A percentile compares a stretch with the other conserved stretches of the same genome.
phyloP scores from a whole-genome alignment of 2,888 invertebrate genomes.

The Phalera bucephala region DNA sequence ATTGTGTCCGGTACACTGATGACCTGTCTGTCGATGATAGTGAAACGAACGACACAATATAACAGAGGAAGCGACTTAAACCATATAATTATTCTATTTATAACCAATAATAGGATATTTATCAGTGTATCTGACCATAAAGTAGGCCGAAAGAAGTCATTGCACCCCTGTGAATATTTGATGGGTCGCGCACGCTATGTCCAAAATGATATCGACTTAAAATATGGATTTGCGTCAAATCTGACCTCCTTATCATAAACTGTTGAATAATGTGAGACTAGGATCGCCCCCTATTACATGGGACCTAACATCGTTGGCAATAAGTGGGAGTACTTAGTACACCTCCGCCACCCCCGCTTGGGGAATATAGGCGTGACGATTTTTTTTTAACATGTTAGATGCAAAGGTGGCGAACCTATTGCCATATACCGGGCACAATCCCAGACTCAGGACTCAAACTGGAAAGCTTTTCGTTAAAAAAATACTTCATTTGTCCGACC shows the following conservation, averaged over 20 bases:
- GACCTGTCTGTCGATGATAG: background rate
- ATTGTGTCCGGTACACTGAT: too few relatives aligned
- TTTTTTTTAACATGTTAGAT: too few relatives aligned
- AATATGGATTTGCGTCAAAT: slow-evolving; percentile 4
- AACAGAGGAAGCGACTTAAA: slow-evolving; percentile 8
- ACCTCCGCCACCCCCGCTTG: too few relatives aligned
- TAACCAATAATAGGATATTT: slow-evolving; percentile 35
- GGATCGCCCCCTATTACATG: too few relatives aligned
- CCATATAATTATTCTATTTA: slow-evolving; percentile 30
- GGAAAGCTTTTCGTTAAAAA: too few relatives aligned
- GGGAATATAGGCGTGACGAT: too few relatives aligned
- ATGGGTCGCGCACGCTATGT: slow-evolving; percentile 7
- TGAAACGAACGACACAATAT: background rate
- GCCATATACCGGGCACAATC: too few relatives aligned
- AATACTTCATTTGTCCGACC: too few relatives aligned
- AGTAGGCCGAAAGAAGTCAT: slow-evolving; percentile 32
- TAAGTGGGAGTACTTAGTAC: too few relatives aligned
- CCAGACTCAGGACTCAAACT: too few relatives aligned
- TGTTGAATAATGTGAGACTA: slow-evolving; percentile 11
- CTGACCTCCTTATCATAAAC: slow-evolving; percentile 13
- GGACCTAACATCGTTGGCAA: too few relatives aligned
- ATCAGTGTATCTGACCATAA: slow-evolving; percentile 28
- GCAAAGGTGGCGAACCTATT: too few relatives aligned
- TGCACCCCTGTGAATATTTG: slow-evolving; percentile 35
- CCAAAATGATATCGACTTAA: slow-evolving; percentile 1